Evolutionary conservation across 2,888 invertebrate genomes (phyloP), one percentile per base, ranked within the genome.

Genomic region (Eurois occulta): DNA sequence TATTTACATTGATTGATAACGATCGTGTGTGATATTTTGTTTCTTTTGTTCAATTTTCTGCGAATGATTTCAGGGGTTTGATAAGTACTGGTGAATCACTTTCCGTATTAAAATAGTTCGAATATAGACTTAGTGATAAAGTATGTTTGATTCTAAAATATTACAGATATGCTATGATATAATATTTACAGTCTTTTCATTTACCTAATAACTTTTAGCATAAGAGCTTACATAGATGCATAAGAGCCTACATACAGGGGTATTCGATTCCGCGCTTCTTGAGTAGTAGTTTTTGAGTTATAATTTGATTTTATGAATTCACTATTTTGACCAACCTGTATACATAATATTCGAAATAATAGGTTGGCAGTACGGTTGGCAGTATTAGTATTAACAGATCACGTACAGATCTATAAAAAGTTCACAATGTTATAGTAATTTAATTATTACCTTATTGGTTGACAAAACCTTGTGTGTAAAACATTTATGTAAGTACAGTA

Each of bases 1-100:
- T 78, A 38, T 81, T 48, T 64, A 64, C 52, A 64, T 32, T 64
- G 41, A 55, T 64, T 55, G 75, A 64, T 82, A 82, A 82, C 58
- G 18, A 60, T 52, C n/a, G n/a, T 21, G 1, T 18, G 18, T 48
- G 28, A 38, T 24, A 24, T 10, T 28, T 43, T 13, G 18, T n/a
- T 2, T 41, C 58, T 46, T 81, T 73, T 35, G 52, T 24, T 13
- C 21, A 2, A 38, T 16, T 32, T 55, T 7, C 35, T 7, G n/a
- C n/a, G 21, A 32, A 28, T 73, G 11, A 52, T 64, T 55, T 64
- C 52, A 82, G 52, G 43, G 32, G 76, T 32, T 7, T 46, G 35
- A n/a, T 18, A 60, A 24, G 41, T 48, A 43, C 32, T n/a, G 21
- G 43, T 81, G 75, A 81, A 64, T 78, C 52, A 81, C 7, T 28